Evolutionary conservation across 2,797 vertebrate genomes (phyloP).

Genomic region (Eulemur rubriventer): DNA sequence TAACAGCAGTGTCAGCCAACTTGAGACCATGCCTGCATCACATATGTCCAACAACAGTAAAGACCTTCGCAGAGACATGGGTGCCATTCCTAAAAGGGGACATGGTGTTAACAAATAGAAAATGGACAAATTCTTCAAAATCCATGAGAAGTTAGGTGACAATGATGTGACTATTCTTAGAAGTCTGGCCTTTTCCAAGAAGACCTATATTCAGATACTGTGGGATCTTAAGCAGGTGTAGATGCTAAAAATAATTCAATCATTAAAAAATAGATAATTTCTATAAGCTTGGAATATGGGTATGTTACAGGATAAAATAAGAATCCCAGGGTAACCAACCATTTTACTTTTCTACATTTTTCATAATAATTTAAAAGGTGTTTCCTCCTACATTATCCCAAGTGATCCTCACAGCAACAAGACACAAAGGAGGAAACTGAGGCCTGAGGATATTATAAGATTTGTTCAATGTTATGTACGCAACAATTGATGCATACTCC

Average conservation of each 20-base stretch:
- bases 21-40: not conserved
- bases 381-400: not conserved
- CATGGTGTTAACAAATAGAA: not conserved
- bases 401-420: not conserved
- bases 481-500: not conserved
- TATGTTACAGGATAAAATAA: not conserved
- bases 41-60: not conserved
- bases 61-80: not conserved
- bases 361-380: not conserved
- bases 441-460: not conserved
- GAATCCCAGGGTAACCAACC: not conserved
- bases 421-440: not conserved
- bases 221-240: not conserved
- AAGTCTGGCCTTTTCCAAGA: not conserved
- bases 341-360: not conserved
- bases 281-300: not conserved
- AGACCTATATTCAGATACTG: not conserved
- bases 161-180: not conserved
- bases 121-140: slow-evolving; percentile 11
- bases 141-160: not conserved
- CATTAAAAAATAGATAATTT: not conserved
- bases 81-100: not conserved
- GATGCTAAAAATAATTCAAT: not conserved
- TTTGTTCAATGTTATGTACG: not conserved
- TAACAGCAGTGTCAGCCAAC: not conserved